phyloP scores from a whole-genome alignment of 30 jellyfish, hydroid and myxozoan species.

The Aurelia aurita complex sp. Pacific region DNA sequence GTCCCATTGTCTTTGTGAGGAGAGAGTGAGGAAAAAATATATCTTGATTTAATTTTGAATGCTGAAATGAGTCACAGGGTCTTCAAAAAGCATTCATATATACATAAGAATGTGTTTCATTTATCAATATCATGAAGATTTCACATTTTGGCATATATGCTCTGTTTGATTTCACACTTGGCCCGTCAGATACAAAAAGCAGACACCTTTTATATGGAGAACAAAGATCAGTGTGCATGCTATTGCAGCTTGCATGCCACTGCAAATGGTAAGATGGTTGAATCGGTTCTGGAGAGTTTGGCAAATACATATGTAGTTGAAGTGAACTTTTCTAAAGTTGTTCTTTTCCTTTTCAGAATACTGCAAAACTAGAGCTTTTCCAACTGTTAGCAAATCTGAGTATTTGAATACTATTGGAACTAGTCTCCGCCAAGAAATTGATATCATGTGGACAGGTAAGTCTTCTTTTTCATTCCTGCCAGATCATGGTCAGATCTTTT shows the following conservation, averaged over 20 bases:
- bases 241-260: background rate
- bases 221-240: slow-evolving; percentile 8
- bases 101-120: background rate
- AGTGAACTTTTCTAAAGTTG: background rate
- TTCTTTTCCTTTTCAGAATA: slow-evolving; percentile 69
- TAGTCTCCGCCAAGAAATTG: slow-evolving; percentile 63
- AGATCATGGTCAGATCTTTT: too few species aligned
- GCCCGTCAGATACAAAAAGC: slow-evolving; percentile 21
- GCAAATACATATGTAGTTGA: slow-evolving; percentile 16
- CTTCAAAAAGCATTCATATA: slow-evolving; percentile 23
- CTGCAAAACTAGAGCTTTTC: slow-evolving; percentile 91
- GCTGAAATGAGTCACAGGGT: slow-evolving; percentile 35
- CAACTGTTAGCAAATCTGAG: slow-evolving; percentile 81
- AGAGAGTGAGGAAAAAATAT: too few species aligned
- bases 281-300: slow-evolving; percentile 60
- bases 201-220: slow-evolving; percentile 18
- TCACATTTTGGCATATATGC: slow-evolving; percentile 21
- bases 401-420: slow-evolving; percentile 90
- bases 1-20: too few species aligned
- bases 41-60: too few species aligned
- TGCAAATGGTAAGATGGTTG: slow-evolving; percentile 43
- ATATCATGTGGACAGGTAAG: slow-evolving; percentile 96
- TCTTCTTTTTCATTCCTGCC: background rate
- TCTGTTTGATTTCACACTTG: slow-evolving; percentile 42
- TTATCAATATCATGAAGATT: background rate